phyloP scores from a whole-genome alignment of 2,113 vertebrate species.

The Tetrax tetrax region DNA sequence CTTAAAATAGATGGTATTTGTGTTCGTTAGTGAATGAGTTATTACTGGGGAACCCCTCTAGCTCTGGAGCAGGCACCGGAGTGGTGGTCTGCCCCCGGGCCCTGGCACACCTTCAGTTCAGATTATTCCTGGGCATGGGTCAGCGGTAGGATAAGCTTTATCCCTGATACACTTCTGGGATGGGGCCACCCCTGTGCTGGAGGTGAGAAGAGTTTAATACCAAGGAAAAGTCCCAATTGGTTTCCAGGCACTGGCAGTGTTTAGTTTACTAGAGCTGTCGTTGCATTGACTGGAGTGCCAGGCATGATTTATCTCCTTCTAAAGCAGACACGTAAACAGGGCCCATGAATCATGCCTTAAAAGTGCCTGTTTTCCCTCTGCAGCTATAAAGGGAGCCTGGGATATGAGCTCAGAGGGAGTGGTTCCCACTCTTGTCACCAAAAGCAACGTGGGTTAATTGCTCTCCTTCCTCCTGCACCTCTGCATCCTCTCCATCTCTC shows the following conservation, averaged over 20 bases:
- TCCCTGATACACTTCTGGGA: not conserved
- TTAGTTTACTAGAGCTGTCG: not conserved
- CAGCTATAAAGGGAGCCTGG: conserved; percentile 22
- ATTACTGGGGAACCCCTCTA: not conserved
- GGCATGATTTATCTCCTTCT: conserved; percentile 55
- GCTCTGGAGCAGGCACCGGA: not conserved
- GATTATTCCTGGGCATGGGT: not conserved
- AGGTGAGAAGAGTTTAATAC: not conserved
- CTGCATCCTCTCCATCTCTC: not conserved
- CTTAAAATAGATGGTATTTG: not conserved
- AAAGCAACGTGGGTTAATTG: not conserved
- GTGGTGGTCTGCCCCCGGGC: not conserved
- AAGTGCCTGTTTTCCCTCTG: conserved; percentile 49
- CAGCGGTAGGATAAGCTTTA: not conserved
- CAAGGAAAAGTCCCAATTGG: not conserved
- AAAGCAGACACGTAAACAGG: conserved; percentile 31
- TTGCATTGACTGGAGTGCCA: not conserved
- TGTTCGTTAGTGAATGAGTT: not conserved
- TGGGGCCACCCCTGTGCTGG: not conserved
- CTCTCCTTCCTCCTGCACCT: not conserved
- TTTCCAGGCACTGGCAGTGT: not conserved
- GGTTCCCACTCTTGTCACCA: not conserved
- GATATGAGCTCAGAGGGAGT: conserved; percentile 50
- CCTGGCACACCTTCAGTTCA: not conserved
- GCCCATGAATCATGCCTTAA: conserved; percentile 60